Evolutionary conservation across 2,113 vertebrate genomes (phyloP).

Genomic region (Tympanuchus pallidicinctus): DNA sequence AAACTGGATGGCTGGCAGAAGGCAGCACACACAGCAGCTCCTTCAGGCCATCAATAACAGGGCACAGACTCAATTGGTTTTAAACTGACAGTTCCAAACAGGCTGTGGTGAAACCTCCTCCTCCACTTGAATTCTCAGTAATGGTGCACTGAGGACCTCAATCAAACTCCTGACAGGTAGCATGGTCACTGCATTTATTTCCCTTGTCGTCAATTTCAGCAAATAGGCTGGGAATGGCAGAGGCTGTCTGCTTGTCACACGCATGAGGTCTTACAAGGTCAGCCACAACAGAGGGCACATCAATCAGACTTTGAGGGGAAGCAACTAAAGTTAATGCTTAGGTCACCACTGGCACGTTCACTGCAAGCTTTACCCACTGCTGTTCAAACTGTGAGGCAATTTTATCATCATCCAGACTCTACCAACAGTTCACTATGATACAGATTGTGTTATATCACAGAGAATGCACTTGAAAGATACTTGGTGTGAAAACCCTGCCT

Average conservation of each 20-base stretch:
- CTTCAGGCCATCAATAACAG: neutral
- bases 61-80: neutral
- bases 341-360: neutral
- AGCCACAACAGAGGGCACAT: neutral
- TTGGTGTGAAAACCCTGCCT: neutral
- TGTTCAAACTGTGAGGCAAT: neutral
- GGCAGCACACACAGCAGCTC: neutral
- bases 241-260: fast-evolving
- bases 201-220: neutral
- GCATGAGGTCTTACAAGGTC: neutral
- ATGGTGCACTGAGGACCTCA: neutral
- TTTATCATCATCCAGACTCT: neutral
- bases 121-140: neutral
- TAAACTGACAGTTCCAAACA: neutral
- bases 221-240: fast-evolving
- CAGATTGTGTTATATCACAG: fast-evolving
- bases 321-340: neutral
- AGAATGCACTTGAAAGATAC: fast-evolving
- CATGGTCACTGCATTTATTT: neutral
- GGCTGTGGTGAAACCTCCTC: fast-evolving
- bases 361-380: neutral
- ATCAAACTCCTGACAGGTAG: neutral
- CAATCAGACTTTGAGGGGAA: neutral
- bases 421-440: neutral
- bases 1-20: neutral